Conservation (phyloP, 2,113 vertebrate species). For the Telmatochromis sp. region DNA sequence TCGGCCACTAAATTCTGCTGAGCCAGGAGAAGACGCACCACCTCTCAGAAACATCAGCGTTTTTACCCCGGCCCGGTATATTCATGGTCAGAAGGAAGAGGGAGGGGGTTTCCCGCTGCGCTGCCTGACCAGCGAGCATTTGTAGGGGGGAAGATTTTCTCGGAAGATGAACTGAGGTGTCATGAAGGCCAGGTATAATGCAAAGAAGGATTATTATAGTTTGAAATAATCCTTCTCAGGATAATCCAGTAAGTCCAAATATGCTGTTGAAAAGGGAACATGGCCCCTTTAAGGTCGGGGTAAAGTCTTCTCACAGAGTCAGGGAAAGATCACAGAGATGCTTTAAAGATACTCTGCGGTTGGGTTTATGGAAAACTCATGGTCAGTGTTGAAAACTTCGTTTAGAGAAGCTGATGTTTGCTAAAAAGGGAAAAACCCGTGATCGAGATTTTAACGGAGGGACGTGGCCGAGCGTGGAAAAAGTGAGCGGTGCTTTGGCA, state of each 20-base stretch:
- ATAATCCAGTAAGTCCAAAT: not conserved
- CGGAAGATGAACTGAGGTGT: not conserved
- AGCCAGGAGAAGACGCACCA: not conserved
- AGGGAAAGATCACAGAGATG: not conserved
- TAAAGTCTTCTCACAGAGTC: not conserved
- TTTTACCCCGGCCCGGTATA: conserved; percentile 12
- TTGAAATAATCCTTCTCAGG: not conserved
- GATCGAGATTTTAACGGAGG: not conserved
- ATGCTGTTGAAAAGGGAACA: not conserved
- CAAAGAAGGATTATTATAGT: not conserved
- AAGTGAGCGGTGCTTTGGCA: not conserved
- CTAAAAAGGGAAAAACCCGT: not conserved
- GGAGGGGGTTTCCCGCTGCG: conserved; percentile 10
- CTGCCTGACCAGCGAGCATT: not conserved
- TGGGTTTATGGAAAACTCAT: accelerated
- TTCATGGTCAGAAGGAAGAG: not conserved
- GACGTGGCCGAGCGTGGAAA: not conserved
- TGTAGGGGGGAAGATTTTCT: not conserved
- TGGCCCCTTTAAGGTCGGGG: not conserved
- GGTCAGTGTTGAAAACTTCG: not conserved
- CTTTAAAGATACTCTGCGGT: not conserved
- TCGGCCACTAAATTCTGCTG: not conserved
- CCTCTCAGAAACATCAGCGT: not conserved
- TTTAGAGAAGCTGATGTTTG: not conserved
- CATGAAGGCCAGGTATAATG: not conserved